Base-by-base conservation (phyloP, 2,888 invertebrate genomes). In the Aporophyla nigra region DNA sequence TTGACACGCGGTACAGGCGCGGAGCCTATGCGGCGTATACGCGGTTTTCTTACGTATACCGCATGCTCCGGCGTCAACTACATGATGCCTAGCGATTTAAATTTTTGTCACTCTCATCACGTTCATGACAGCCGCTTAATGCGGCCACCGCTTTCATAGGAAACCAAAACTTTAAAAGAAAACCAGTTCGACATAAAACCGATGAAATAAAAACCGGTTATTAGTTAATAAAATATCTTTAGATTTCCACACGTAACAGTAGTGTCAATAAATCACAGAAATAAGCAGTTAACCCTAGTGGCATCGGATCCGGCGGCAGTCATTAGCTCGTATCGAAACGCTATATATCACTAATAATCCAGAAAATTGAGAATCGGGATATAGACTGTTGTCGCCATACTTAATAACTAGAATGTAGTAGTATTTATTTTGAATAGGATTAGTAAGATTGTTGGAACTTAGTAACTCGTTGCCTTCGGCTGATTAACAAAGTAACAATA, bases 321-420 rank as follows among this genome's bases (percentile, higher is more conserved):
- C 82, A 82, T 82, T 82, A 82, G 81, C 53, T 80, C 82, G 80
- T 71, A 71, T 69, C 61, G 68, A 71, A 75, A 24, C n/a, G 40
- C 75, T 68, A 71, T 82, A 75, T 53, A 82, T 84, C 85, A 82
- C 76, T 65, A 80, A 71, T 84, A 82, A 80, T 68, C 75, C 82
- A 65, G 71, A 75, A 80, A 84, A 82, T 82, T 75, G 53, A 66
- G 71, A 24, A 58, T 40, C n/a, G 54, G 54, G 27, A 78, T 80
- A 68, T 67, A 56, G 19, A 65, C 51, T 59, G 27, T 69, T 49
- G 54, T 77, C 54, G 76, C 24, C 53, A 5, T 51, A 81, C 74
- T 56, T 51, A 75, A 43, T 63, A 56, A 54, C 65, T 61, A 46
- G 9, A 71, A 58, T 65, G 51, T 79, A 63, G 10, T 19, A 24